Evolutionary conservation across 2,888 invertebrate species (phyloP).

Genomic region (Lutraria lutraria): DNA sequence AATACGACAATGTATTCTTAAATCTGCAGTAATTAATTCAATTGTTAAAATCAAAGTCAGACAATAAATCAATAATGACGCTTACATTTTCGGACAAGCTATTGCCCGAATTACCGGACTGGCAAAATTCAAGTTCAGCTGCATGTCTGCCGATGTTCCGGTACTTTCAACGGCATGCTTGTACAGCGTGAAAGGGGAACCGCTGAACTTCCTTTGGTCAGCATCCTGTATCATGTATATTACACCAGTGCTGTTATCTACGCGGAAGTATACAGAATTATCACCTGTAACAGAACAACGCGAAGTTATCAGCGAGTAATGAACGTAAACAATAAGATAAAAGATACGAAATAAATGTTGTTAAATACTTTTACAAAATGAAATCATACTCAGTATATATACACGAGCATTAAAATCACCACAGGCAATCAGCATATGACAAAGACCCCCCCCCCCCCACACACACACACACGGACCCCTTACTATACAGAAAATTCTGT

Average conservation of each 20-base stretch:
- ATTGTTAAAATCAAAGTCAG: neutral
- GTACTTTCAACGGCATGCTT: neutral
- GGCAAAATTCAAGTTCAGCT: neutral
- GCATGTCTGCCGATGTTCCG: neutral
- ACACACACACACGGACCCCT: too few relatives aligned
- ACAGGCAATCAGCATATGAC: too few relatives aligned
- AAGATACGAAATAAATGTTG: too few relatives aligned
- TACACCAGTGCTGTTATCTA: neutral
- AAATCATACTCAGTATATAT: neutral
- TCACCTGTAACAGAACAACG: neutral
- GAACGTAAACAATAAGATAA: too few relatives aligned
- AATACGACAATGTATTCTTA: neutral
- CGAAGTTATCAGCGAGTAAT: too few relatives aligned
- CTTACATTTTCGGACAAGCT: slow-evolving; percentile 38
- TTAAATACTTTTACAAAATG: neutral
- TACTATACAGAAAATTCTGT: too few relatives aligned
- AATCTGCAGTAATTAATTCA: neutral
- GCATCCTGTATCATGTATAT: neutral
- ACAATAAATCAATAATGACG: neutral
- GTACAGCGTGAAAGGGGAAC: neutral
- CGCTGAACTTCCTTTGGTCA: neutral
- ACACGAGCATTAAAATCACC: too few relatives aligned
- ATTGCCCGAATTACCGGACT: neutral
- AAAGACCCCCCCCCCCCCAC: too few relatives aligned
- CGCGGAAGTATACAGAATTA: neutral